Conservation (phyloP, 2,113 vertebrate genomes). For the Indri indri region DNA sequence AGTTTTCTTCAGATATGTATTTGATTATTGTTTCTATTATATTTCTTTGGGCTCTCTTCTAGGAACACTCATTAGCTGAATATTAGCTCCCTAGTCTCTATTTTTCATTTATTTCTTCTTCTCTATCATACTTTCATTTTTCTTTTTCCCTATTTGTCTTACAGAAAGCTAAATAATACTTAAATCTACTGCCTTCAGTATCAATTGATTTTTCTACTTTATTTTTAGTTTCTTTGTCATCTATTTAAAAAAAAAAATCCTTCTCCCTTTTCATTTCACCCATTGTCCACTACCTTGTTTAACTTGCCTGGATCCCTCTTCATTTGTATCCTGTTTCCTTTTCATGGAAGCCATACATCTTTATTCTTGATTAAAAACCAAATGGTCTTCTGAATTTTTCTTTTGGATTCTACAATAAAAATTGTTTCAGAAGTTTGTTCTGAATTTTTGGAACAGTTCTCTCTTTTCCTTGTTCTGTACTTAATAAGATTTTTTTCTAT, state of each 20-base stretch:
- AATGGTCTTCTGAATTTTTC: not conserved
- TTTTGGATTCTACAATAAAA: not conserved
- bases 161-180: not conserved
- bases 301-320: not conserved
- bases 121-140: not conserved
- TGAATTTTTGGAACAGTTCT: not conserved
- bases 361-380: not conserved
- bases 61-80: not conserved
- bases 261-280: not conserved
- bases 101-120: not conserved
- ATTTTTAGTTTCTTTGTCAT: not conserved
- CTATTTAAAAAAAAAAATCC: not conserved
- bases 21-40: not conserved
- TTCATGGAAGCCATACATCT: not conserved
- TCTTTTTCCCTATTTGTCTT: not conserved
- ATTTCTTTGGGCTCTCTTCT: not conserved
- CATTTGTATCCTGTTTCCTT: not conserved
- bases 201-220: not conserved
- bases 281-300: not conserved
- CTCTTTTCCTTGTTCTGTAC: not conserved
- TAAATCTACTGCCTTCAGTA: not conserved
- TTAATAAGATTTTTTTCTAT: not conserved
- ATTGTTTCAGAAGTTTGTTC: not conserved
- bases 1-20: not conserved
- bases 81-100: not conserved